A percentile compares a stretch with the other conserved stretches of the same genome.
Conservation (phyloP, 2,797 vertebrate species). For the Sciaenops ocellatus region DNA sequence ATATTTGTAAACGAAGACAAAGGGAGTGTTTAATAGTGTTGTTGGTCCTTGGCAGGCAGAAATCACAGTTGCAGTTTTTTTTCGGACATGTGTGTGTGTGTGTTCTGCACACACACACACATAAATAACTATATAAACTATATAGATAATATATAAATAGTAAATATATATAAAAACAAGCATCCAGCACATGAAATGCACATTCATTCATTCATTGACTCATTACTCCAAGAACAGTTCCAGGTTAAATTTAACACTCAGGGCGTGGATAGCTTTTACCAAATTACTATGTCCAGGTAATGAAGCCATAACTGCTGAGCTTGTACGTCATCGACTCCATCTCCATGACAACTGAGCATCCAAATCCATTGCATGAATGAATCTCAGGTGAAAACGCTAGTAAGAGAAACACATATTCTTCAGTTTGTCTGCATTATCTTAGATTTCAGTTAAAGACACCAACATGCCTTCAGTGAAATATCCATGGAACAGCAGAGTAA, state of each 20-base stretch:
- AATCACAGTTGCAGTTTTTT: not conserved
- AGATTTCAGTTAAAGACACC: not conserved
- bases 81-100: not conserved
- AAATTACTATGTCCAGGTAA: not conserved
- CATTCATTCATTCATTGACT: not conserved
- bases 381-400: not conserved
- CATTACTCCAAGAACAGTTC: not conserved
- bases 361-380: not conserved
- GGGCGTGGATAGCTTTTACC: not conserved
- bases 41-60: constrained; percentile 9
- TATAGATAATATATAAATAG: not conserved
- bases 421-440: not conserved
- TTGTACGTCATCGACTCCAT: not conserved
- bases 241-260: not conserved
- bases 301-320: not conserved
- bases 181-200: not conserved
- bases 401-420: not conserved
- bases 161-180: not conserved
- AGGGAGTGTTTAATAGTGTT: constrained; percentile 2
- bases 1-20: too few species aligned
- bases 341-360: not conserved
- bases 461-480: not conserved
- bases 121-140: not conserved
- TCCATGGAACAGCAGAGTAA: not conserved
- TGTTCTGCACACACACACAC: not conserved